These are phyloP conservation scores for Menidia menidia DNA, from an alignment of 2,797 vertebrate species.

Conservation along the genomic window DNA sequence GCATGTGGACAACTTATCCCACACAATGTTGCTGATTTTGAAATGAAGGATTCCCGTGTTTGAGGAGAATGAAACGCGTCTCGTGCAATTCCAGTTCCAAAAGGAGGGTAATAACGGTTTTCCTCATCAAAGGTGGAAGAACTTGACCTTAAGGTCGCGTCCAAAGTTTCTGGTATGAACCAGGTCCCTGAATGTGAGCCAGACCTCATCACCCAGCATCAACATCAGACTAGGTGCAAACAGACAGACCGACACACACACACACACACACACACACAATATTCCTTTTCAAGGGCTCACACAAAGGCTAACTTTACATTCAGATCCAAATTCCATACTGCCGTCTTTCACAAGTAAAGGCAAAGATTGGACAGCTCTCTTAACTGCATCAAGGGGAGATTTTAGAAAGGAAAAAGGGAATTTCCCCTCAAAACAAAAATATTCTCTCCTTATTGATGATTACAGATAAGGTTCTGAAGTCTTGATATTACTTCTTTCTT, in stretches of 20 bases:
- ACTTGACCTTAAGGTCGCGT: neutral
- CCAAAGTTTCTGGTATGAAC: neutral
- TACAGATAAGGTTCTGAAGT: too few species aligned
- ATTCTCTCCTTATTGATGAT: too few species aligned
- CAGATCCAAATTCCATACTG: conserved; percentile 18
- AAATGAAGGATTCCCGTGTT: neutral
- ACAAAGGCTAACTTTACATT: conserved; percentile 20
- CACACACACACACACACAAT: neutral
- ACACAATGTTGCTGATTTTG: neutral
- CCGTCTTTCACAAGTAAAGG: neutral
- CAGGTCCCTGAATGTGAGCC: neutral
- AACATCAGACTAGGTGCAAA: neutral
- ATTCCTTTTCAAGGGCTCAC: conserved; percentile 7
- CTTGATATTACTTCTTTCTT: too few species aligned
- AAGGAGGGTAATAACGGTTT: neutral
- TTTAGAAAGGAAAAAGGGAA: conserved; percentile 53
- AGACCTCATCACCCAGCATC: neutral
- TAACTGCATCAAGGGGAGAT: conserved; percentile 26
- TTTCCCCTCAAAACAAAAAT: too few species aligned
- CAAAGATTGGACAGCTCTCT: conserved; percentile 4
- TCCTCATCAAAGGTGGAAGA: too few species aligned
- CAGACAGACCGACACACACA: neutral
- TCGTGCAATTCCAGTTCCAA: neutral
- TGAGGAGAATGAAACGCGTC: neutral
- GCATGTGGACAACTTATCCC: neutral